Evolutionary conservation across 2,888 invertebrate species (phyloP).

Genomic region (Venustoraphidia nigricollis): DNA sequence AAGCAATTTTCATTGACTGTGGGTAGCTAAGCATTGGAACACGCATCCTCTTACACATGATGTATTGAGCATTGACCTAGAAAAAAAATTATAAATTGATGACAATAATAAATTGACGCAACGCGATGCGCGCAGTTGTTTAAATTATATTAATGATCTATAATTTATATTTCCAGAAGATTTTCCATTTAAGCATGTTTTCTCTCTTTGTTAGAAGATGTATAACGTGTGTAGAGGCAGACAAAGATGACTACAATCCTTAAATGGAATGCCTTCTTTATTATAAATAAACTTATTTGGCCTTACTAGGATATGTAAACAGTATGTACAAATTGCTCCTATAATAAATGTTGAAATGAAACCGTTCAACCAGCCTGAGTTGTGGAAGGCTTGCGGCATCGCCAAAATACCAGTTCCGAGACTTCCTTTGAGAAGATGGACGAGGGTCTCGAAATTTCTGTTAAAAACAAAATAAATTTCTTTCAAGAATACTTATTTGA

Average conservation of each 20-base stretch:
- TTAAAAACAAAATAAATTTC: constrained; percentile 14
- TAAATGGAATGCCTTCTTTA: no score
- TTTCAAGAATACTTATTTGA: background rate
- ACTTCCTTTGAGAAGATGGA: constrained; percentile 80
- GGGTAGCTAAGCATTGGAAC: constrained; percentile 73
- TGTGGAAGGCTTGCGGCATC: constrained; percentile 82
- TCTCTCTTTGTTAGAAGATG: no score
- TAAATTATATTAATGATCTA: background rate
- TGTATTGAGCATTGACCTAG: constrained; percentile 39
- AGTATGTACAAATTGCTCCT: constrained; percentile 69
- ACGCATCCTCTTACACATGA: constrained; percentile 44
- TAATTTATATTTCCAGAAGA: no score
- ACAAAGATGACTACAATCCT: no score
- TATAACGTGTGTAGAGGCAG: no score
- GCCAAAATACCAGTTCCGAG: constrained; percentile 88
- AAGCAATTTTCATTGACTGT: constrained; percentile 62
- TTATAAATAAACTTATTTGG: no score
- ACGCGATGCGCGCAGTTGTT: background rate
- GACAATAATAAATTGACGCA: constrained; percentile 5
- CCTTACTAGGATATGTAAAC: constrained; percentile 69
- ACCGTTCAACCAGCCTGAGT: constrained; percentile 70
- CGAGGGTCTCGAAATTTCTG: constrained; percentile 67
- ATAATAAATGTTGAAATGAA: constrained; percentile 60
- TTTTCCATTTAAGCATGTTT: no score
- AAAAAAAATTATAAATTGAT: constrained; percentile 7